Conservation (phyloP, 2,113 vertebrate genomes). For the Vidua chalybeata region DNA sequence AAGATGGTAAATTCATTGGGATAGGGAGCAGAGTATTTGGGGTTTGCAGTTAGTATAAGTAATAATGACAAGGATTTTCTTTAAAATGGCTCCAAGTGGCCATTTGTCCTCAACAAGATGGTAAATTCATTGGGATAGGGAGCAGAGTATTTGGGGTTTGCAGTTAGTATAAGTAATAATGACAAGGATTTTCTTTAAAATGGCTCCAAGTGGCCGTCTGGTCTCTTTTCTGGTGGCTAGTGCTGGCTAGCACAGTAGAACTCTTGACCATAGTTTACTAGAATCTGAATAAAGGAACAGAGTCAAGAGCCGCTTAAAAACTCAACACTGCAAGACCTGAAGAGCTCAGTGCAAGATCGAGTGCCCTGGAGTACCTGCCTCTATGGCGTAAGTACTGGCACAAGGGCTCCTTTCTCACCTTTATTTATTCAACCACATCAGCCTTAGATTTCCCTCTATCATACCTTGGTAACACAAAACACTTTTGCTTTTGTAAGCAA, state of each 20-base stretch:
- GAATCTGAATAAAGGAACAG: background rate
- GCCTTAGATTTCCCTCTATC: background rate
- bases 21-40: background rate
- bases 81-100: background rate
- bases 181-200: background rate
- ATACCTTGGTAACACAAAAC: background rate
- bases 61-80: background rate
- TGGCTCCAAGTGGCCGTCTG: background rate
- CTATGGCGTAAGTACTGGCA: background rate
- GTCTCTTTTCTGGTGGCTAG: background rate
- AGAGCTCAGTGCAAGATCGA: background rate
- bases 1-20: background rate
- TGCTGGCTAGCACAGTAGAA: background rate
- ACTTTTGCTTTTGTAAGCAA: background rate
- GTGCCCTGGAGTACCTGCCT: background rate
- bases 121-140: background rate
- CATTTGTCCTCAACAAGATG: background rate
- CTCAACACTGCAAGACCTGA: background rate
- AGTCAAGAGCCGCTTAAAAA: constrained; percentile 5
- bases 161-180: background rate
- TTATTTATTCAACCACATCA: background rate
- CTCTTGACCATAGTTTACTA: background rate
- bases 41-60: background rate
- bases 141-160: background rate
- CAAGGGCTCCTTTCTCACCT: background rate